These are phyloP conservation scores for Dynastes maya DNA, from an alignment of 2,888 invertebrate species.

Conservation along the genomic window DNA sequence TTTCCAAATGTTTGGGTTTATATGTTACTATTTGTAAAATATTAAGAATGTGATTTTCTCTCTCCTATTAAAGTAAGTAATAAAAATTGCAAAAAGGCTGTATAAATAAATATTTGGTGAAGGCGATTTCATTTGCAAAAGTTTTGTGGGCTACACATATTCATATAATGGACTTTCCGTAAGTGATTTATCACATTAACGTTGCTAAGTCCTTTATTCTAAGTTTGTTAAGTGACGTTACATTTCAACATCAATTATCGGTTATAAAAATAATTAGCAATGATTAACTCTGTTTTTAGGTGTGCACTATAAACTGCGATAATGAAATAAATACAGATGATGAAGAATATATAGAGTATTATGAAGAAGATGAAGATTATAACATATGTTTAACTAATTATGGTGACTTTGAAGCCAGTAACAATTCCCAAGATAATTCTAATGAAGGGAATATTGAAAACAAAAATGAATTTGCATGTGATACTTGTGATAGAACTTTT, in stretches of 20 bases:
- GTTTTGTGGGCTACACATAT: neutral
- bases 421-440: neutral
- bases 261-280: neutral
- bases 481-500: slow-evolving; percentile 88
- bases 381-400: slow-evolving; percentile 17
- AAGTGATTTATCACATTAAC: slow-evolving; percentile 45
- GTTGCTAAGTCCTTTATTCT: neutral
- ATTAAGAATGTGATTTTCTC: too few relatives aligned
- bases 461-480: slow-evolving; percentile 73
- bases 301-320: neutral
- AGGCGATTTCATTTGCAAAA: too few relatives aligned
- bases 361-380: slow-evolving; percentile 13
- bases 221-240: too few relatives aligned
- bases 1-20: too few relatives aligned
- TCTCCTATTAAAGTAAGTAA: too few relatives aligned
- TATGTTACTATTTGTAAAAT: too few relatives aligned
- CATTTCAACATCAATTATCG: too few relatives aligned
- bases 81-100: too few relatives aligned
- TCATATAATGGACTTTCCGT: slow-evolving; percentile 50
- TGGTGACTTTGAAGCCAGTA: neutral
- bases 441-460: slow-evolving; percentile 63
- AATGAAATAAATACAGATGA: neutral
- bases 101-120: too few relatives aligned
- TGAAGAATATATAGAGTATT: neutral
- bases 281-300: slow-evolving; percentile 7